Evolutionary conservation across 1,140 invertebrate species (phyloP).

Genomic region (Antheraea pernyi): DNA sequence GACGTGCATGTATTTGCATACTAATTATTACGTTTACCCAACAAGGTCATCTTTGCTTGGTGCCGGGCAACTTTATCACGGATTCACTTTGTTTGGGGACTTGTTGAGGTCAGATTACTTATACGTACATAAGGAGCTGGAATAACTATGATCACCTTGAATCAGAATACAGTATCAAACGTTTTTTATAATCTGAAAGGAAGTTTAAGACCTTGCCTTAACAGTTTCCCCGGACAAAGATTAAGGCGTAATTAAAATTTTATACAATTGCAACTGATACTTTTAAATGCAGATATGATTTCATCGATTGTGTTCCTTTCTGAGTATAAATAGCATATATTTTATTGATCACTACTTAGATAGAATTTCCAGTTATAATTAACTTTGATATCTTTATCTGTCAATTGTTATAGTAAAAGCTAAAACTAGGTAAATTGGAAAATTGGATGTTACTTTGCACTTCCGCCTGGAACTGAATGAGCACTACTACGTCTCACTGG

Average conservation of each 20-base stretch:
- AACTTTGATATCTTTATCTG: too few relatives aligned
- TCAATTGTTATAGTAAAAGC: too few relatives aligned
- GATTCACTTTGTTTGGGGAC: slow-evolving; percentile 12
- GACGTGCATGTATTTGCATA: slow-evolving; percentile 17
- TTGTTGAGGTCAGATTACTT: slow-evolving; percentile 3
- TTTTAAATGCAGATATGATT: too few relatives aligned
- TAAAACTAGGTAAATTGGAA: too few relatives aligned
- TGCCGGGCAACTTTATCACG: slow-evolving; percentile 21
- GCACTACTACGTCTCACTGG: too few relatives aligned
- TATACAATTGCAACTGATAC: background rate
- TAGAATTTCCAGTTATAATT: too few relatives aligned
- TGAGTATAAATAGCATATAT: too few relatives aligned
- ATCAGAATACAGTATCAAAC: background rate
- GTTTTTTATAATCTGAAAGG: background rate
- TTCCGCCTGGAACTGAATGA: too few relatives aligned
- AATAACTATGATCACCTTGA: background rate
- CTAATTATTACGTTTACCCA: slow-evolving; percentile 11
- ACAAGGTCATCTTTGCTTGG: slow-evolving; percentile 9
- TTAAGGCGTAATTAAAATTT: background rate
- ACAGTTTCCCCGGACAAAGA: background rate
- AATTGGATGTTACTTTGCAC: too few relatives aligned
- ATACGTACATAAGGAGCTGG: background rate
- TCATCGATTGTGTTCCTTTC: too few relatives aligned
- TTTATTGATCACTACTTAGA: too few relatives aligned
- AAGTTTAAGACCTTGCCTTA: background rate